These are phyloP conservation scores for Turdus rufiventris DNA, from an alignment of 2,113 vertebrate genomes.

Conservation along the genomic window DNA sequence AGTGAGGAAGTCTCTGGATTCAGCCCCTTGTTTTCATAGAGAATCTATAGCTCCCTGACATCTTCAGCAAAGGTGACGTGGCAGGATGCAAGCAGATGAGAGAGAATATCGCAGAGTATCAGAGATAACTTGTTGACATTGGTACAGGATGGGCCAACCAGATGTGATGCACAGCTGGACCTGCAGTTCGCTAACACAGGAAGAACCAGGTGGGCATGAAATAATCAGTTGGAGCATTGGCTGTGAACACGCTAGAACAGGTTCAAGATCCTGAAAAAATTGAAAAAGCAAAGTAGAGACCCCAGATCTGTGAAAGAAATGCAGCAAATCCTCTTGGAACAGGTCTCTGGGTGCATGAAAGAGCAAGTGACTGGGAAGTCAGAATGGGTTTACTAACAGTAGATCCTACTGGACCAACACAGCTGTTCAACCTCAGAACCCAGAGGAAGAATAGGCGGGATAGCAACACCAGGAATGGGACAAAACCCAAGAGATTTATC, in stretches of 20 bases:
- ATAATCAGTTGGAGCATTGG: neutral
- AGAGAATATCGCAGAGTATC: neutral
- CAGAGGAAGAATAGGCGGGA: neutral
- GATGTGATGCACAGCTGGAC: neutral
- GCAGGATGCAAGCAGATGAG: neutral
- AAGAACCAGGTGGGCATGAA: rapidly evolving
- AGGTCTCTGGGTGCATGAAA: neutral
- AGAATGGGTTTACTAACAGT: neutral
- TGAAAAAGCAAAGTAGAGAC: neutral
- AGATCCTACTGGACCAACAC: neutral
- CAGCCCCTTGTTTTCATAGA: neutral
- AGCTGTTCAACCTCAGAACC: neutral
- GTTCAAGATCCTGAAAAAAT: neutral
- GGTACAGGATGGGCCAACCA: neutral
- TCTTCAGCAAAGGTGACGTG: neutral
- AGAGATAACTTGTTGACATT: neutral
- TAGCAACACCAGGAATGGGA: neutral
- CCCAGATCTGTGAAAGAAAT: neutral
- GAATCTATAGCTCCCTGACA: neutral
- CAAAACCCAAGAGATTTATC: neutral
- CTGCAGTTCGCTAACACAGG: neutral
- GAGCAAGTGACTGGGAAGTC: neutral
- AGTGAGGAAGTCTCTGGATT: neutral
- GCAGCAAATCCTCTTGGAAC: neutral
- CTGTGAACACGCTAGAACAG: neutral